Evolutionary conservation across 2,888 invertebrate species (phyloP).

Genomic region (Xestobium rufovillosum): DNA sequence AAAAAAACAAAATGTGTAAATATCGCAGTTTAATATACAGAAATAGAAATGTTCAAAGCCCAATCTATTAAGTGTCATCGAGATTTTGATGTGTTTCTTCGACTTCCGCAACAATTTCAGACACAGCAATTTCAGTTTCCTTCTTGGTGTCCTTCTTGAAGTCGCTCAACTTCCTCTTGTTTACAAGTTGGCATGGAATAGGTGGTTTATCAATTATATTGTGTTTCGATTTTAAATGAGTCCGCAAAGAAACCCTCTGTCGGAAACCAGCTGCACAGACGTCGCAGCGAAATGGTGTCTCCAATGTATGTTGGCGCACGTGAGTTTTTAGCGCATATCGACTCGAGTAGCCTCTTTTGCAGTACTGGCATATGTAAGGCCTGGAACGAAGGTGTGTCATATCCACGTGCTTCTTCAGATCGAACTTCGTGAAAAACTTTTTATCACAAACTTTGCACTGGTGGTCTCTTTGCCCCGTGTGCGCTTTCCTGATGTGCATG

Average conservation of each 20-base stretch:
- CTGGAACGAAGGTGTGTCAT: slow-evolving; percentile 32
- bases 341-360: slow-evolving; percentile 30
- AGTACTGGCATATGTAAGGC: slow-evolving; percentile 30
- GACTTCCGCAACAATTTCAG: too few relatives aligned
- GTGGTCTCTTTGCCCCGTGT: slow-evolving; percentile 38
- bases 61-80: too few relatives aligned
- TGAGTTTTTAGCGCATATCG: slow-evolving; percentile 31
- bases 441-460: slow-evolving; percentile 45
- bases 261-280: slow-evolving; percentile 31
- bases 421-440: slow-evolving; percentile 29
- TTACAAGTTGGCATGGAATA: too few relatives aligned
- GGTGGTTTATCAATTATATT: too few relatives aligned
- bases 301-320: slow-evolving; percentile 32
- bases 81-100: too few relatives aligned
- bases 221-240: slow-evolving; percentile 33
- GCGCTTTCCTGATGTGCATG: slow-evolving; percentile 32
- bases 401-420: slow-evolving; percentile 30
- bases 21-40: too few relatives aligned
- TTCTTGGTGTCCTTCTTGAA: too few relatives aligned
- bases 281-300: slow-evolving; percentile 30
- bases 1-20: too few relatives aligned
- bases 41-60: too few relatives aligned
- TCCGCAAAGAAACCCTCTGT: slow-evolving; percentile 30
- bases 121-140: too few relatives aligned
- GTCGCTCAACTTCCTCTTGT: too few relatives aligned